Evolutionary conservation across 2,113 vertebrate genomes (phyloP), one percentile per base, ranked within the genome.

Genomic region (Microcebus griseorufus): DNA sequence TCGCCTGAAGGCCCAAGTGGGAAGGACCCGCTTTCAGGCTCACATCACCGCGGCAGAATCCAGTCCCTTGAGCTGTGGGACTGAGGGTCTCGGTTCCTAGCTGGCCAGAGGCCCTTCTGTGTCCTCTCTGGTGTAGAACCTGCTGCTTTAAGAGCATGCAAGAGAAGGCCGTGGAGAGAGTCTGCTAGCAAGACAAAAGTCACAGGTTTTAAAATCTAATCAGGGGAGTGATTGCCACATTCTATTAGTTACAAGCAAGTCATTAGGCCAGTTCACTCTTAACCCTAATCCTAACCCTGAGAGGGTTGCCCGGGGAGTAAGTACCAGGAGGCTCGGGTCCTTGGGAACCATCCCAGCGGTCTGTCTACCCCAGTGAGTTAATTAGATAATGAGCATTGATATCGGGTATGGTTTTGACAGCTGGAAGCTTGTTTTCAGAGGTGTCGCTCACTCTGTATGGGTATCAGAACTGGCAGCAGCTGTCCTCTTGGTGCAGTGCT

Each of bases 371-470:
- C 6, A 2, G 1, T 14, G 62, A 32, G 5, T 25, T 4, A 18
- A 5, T 23, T 45, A 25, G 73, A 9, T 18, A 45, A 3, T 0
- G 9, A 67, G 64, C 6, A 1, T 32, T 48, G 1, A 32, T 5
- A 22, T 20, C 69, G 9, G 34, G 23, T 1, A 4, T 20, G 62
- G 23, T 37, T 83, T 7, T 25, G 62, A 42, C 45, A 42, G 16
- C 34, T 4, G 16, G 37, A n/a, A 45, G 69, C 17, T 20, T 14
- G 39, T 11, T 45, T 17, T 67, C 29, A n/a, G 62, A 58, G 53
- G 17, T 9, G 1, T 2, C 0, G 1, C 67, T 55, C 1, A 7
- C 76, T 18, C 0, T 0, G 20, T 11, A 0, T 42, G 3, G 13
- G 42, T 39, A 7, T 25, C 25, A 9, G 42, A 39, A n/a, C 1